Evolutionary conservation across 1,140 invertebrate species (phyloP), one percentile per base, ranked within the genome.

Genomic region (Tetragnatha versicolor): DNA sequence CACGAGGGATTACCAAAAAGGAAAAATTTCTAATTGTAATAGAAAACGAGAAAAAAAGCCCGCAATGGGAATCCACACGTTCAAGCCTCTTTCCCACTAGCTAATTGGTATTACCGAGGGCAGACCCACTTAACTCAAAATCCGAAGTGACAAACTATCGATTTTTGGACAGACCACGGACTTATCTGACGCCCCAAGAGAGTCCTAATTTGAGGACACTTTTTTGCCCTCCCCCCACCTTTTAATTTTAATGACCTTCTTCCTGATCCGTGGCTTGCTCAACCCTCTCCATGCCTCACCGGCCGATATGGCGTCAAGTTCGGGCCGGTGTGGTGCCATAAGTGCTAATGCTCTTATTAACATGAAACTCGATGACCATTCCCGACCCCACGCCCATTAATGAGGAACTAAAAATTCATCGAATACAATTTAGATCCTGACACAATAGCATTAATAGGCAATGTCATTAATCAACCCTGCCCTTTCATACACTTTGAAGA

Each of bases 361-460:
- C 70, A 63, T n/a, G 27, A 49, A 75, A 75, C 39, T 29, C 12
- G 39, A 75, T 75, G 37, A 47, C 27, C 70, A 27, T 45, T 75
- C 49, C 22, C 27, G 25, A n/a, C 58, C 12, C 6, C 10, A 17
- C 35, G 33, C 9, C 42, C 55, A 76, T 76, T 76, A 76, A 76
- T 65, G 60, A 51, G 45, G 20, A 65, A 39, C 60, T 76, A 65
- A 76, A 76, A 76, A 76, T 58, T 76, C 73, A 76, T 76, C 60
- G 61, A 63, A 55, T 76, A 53, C 60, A 51, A 65, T 53, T 76
- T 65, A 47, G 73, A 76, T 66, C 65, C 61, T 17, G 33, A 61
- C 33, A 76, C 73, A 76, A 65, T 76, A 61, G 65, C 73, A 76
- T 76, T 76, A 76, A 76, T 76, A 58, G 73, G 20, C 73, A 29